phyloP scores from a whole-genome alignment of 35 echinoderm and acorn worm species.

The Diadema setosum region DNA sequence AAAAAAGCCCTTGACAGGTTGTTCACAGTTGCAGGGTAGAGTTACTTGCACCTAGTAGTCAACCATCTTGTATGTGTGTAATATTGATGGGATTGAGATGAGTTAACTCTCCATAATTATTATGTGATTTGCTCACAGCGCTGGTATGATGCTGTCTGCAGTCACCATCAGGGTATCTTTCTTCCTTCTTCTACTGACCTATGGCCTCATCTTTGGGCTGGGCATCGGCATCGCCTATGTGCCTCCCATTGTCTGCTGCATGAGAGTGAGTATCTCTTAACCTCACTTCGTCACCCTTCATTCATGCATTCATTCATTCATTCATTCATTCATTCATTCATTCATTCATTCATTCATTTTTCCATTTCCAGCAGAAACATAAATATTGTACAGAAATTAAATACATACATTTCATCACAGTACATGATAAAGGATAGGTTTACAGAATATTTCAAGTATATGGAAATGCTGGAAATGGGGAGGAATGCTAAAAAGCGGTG shows the following conservation, averaged over 20 bases:
- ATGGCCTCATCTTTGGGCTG: conserved; percentile 74
- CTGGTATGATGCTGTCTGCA: conserved; percentile 54
- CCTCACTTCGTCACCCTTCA: too few species aligned
- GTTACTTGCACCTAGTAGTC: too few species aligned
- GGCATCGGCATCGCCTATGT: conserved; percentile 84
- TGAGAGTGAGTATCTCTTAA: conserved; percentile 66
- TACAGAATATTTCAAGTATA: too few species aligned
- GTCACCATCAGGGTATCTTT: conserved; percentile 60
- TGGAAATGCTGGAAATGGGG: too few species aligned
- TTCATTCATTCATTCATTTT: too few species aligned
- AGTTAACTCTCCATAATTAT: background rate
- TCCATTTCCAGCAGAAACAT: too few species aligned
- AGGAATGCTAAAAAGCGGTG: too few species aligned
- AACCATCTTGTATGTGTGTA: background rate
- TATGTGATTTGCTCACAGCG: conserved; percentile 11
- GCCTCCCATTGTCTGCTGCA: conserved; percentile 75
- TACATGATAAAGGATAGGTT: too few species aligned
- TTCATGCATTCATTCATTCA: too few species aligned
- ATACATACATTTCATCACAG: too few species aligned
- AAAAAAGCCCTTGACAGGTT: background rate
- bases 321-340: too few species aligned
- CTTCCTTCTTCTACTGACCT: conserved; percentile 60
- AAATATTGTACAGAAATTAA: too few species aligned
- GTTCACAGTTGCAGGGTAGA: background rate
- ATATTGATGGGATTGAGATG: background rate